phyloP scores from a whole-genome alignment of 2,113 vertebrate species.

The Myrmecophaga tridactyla region DNA sequence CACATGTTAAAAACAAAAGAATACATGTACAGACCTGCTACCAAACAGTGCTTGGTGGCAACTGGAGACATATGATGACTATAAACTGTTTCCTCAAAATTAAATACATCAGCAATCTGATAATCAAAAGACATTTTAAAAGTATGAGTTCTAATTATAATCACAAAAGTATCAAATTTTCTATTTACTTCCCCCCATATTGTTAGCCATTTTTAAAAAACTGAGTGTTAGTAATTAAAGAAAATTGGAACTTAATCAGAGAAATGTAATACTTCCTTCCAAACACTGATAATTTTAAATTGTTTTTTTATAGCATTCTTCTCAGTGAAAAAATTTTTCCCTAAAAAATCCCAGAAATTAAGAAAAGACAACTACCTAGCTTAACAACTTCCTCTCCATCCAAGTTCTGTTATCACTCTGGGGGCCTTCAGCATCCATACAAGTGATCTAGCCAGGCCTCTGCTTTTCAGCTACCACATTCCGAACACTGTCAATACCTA shows the following conservation, averaged over 20 bases:
- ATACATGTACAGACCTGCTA: constrained; percentile 89
- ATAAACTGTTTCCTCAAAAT: constrained; percentile 95
- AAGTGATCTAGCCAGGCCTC: background rate
- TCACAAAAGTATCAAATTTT: constrained; percentile 20
- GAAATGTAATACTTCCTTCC: background rate
- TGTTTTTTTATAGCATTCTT: background rate
- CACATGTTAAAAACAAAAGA: constrained; percentile 1
- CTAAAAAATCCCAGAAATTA: background rate
- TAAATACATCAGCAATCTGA: constrained; percentile 92
- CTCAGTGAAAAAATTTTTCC: background rate
- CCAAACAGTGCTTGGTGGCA: constrained; percentile 94
- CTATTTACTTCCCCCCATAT: background rate
- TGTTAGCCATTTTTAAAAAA: constrained; percentile 47
- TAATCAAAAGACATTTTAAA: constrained; percentile 71
- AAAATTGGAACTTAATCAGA: background rate
- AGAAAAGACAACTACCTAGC: background rate
- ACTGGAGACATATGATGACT: constrained; percentile 96
- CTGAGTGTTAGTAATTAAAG: background rate
- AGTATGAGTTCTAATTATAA: constrained; percentile 35
- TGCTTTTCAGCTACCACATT: background rate
- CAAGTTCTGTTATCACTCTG: background rate
- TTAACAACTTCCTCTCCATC: background rate
- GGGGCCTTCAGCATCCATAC: background rate
- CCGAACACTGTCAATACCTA: background rate
- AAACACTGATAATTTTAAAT: background rate